These are phyloP conservation scores for Dolomedes plantarius DNA, from an alignment of 2,888 invertebrate genomes.

Conservation along the genomic window DNA sequence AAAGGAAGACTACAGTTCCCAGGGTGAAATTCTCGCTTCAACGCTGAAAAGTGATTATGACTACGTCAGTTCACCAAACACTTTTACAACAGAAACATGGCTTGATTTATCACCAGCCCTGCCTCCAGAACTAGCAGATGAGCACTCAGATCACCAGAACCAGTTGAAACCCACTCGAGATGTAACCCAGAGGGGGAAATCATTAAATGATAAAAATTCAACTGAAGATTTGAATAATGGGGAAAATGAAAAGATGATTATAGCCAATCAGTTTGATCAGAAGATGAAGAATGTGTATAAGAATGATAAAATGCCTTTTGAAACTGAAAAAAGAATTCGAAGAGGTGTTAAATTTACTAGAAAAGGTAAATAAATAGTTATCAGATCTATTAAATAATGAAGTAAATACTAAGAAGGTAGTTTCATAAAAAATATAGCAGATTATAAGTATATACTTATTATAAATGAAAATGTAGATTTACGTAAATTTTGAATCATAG, in stretches of 20 bases:
- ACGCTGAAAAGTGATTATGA: background rate
- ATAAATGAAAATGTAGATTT: too few relatives aligned
- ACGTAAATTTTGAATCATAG: too few relatives aligned
- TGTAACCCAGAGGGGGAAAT: background rate
- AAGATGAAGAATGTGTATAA: conserved; percentile 42
- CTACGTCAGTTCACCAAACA: background rate
- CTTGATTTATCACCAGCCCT: background rate
- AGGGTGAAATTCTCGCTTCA: background rate
- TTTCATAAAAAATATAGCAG: too few relatives aligned
- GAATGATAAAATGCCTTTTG: conserved; percentile 25
- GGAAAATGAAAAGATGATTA: conserved; percentile 12
- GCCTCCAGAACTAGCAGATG: conserved; percentile 22
- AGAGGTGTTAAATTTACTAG: conserved; percentile 47
- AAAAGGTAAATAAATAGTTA: conserved; percentile 56
- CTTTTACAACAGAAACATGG: background rate
- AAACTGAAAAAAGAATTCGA: conserved; percentile 16
- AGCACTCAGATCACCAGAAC: conserved; percentile 58
- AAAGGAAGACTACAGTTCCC: background rate
- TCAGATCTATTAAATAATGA: too few relatives aligned
- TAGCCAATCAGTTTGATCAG: conserved; percentile 46
- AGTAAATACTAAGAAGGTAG: too few relatives aligned
- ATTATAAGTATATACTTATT: too few relatives aligned
- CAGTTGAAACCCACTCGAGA: conserved; percentile 41
- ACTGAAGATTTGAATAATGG: conserved; percentile 18
- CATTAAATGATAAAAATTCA: conserved; percentile 31